Conservation (phyloP, 2,888 invertebrate species). For the Nomada ruficornis region DNA sequence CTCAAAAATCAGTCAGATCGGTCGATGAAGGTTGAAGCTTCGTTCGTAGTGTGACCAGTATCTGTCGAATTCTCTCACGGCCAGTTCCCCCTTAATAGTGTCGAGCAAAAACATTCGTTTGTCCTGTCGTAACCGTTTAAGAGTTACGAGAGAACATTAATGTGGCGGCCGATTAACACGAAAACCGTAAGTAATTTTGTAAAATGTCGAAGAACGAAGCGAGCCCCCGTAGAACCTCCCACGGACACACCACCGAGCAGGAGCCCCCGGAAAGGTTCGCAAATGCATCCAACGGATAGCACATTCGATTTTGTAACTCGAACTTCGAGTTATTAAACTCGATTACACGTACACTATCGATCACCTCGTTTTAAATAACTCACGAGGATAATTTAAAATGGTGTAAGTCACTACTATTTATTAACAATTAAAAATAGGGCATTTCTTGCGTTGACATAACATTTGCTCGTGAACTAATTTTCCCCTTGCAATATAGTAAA, state of each 20-base stretch:
- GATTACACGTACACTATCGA: constrained; percentile 35
- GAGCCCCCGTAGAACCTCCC: constrained; percentile 30
- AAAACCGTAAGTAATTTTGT: constrained; percentile 30
- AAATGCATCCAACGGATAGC: constrained; percentile 46
- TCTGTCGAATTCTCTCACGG: constrained; percentile 73
- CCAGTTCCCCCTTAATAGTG: constrained; percentile 63
- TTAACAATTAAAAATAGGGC: background rate
- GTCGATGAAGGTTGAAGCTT: constrained; percentile 60
- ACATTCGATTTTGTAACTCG: constrained; percentile 52
- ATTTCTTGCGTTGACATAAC: background rate
- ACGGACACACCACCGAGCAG: constrained; percentile 54
- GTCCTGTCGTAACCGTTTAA: constrained; percentile 55
- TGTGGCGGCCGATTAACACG: constrained; percentile 17
- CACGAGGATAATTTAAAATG: background rate
- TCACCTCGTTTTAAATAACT: constrained; percentile 5
- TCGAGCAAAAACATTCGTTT: constrained; percentile 80
- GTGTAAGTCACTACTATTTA: too few relatives aligned
- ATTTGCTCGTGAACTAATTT: background rate
- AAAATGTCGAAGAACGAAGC: constrained; percentile 15
- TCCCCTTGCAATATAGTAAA: background rate
- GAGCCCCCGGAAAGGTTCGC: constrained; percentile 49
- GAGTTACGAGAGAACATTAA: constrained; percentile 59
- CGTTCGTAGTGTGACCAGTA: constrained; percentile 74
- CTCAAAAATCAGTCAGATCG: constrained; percentile 84
- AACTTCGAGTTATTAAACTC: constrained; percentile 47